Base-by-base conservation (phyloP, 2,113 vertebrate genomes). In the Neolamprologus longior region DNA sequence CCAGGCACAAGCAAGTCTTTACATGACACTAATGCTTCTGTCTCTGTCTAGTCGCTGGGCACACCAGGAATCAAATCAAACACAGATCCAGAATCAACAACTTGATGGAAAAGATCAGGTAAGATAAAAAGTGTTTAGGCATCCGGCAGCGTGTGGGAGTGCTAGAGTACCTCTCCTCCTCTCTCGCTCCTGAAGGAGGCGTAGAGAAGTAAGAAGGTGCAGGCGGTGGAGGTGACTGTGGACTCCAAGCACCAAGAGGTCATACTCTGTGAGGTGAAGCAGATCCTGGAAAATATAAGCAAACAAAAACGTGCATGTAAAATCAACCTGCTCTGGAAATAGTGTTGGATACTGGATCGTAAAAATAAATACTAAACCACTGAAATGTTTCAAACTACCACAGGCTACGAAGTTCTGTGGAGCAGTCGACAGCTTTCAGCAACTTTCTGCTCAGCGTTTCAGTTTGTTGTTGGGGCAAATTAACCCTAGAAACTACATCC, bases 151-250 rank as follows among this genome's bases (percentile, higher is more conserved):
- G 17, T 80, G 61, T 37, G 14, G 19, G 61, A 47, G 28, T 24
- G 4, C 37, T 2, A 4, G 26, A 37, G 54, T 94, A 97, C 96
- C 96, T 97, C 90, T 94, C 47, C 94, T 95, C 90, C 92, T 95
- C 90, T 96, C 96, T 17, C 92, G 82, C 88, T 97, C 95, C 81
- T 92, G 95, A 88, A 97, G 96, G 61, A 97, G 92, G 84, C 96
- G 92, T 14, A 97, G 96, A 24, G 94, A 97, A 52, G 95, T 97
- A 83, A 97, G 95, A 1, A 97, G 96, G 81, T 96, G 93, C 80
- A 95, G 92, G 55, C 89, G 81, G 88, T 97, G 96, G 31, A 96
- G 92, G 85, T 94, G 93, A 88, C 96, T 97, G 92, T 97, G 89
- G 93, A 97, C 90, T 37, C 96, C 96, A 10, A 97, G 89, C 91